Evolutionary conservation across 2,888 invertebrate species (phyloP).

Genomic region (Troilus luridus): DNA sequence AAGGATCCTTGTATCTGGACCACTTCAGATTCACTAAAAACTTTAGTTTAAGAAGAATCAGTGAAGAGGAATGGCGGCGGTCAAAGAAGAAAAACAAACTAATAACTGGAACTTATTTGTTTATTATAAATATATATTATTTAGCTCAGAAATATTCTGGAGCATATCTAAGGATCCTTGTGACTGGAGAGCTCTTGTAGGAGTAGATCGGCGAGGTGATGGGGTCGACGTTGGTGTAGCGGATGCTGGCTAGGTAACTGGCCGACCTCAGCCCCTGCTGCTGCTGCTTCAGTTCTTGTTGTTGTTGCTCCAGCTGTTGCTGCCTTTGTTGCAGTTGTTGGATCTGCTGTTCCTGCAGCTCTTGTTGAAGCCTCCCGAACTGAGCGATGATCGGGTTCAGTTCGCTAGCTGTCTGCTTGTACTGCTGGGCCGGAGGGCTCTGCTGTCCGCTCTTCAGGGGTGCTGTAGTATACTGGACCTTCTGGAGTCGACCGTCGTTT

Average conservation of each 20-base stretch:
- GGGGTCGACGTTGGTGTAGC: constrained; percentile 43
- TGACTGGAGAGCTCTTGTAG: constrained; percentile 17
- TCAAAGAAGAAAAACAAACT: too few species aligned
- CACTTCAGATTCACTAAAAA: too few species aligned
- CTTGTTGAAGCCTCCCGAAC: constrained; percentile 31
- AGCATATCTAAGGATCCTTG: constrained; percentile 55
- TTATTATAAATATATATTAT: too few species aligned
- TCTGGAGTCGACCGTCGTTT: constrained; percentile 47
- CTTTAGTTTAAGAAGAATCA: too few species aligned
- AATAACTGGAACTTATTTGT: too few species aligned
- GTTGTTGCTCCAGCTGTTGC: not conserved
- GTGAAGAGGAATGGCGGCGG: too few species aligned
- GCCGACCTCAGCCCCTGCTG: constrained; percentile 26
- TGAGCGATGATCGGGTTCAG: constrained; percentile 39
- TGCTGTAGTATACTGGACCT: constrained; percentile 42
- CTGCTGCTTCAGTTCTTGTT: constrained; percentile 42
- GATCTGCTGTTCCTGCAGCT: constrained; percentile 34
- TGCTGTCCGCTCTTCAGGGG: constrained; percentile 30
- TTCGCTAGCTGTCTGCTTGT: not conserved
- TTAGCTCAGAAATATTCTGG: not conserved
- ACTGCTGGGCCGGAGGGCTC: not conserved
- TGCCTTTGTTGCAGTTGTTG: constrained; percentile 52
- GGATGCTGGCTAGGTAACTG: constrained; percentile 27
- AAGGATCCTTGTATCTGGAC: constrained; percentile 46
- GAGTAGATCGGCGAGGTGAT: constrained; percentile 52